Evolutionary conservation across 2,797 vertebrate species (phyloP).

Genomic region (Eulemur coronatus): DNA sequence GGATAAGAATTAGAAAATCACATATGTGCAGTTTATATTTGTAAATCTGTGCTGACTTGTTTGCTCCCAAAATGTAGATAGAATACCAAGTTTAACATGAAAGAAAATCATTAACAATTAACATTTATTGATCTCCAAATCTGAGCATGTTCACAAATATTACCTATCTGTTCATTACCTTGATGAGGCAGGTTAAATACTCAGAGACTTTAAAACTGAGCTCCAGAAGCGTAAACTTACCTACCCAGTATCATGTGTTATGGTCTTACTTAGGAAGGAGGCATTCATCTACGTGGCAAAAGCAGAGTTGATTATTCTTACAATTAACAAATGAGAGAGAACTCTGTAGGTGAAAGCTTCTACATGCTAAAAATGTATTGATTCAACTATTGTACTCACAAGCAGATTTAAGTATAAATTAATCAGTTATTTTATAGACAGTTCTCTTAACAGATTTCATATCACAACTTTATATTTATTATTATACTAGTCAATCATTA

Average conservation of each 20-base stretch:
- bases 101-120: not conserved
- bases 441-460: not conserved
- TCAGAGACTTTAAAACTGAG: not conserved
- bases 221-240: not conserved
- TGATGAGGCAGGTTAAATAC: not conserved
- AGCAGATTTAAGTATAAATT: not conserved
- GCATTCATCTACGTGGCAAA: not conserved
- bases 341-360: not conserved
- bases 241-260: not conserved
- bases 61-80: not conserved
- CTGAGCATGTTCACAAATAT: not conserved
- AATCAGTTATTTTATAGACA: not conserved
- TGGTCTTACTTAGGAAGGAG: not conserved
- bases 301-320: not conserved
- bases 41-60: not conserved
- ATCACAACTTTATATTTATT: not conserved
- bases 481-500: not conserved
- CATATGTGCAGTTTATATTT: not conserved
- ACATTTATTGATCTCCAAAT: not conserved
- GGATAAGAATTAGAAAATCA: not conserved
- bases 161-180: not conserved
- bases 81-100: not conserved
- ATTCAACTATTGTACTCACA: not conserved
- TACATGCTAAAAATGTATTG: not conserved
- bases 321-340: not conserved